Evolutionary conservation across 2,113 vertebrate species (phyloP), one percentile per base, ranked within the genome.

Genomic region (Lepus europaeus): DNA sequence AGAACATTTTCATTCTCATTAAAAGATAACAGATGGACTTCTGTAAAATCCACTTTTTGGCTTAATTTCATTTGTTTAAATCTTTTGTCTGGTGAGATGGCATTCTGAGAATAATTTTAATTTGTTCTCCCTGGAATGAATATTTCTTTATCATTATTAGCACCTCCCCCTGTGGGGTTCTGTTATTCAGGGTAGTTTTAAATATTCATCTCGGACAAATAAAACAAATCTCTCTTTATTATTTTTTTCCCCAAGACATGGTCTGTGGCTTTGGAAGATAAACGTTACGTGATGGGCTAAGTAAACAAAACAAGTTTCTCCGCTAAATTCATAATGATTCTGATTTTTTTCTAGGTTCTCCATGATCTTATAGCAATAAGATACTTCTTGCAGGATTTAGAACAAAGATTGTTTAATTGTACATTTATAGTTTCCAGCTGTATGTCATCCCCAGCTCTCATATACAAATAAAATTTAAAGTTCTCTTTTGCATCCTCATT

Each of bases 11-110:
- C 68, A 63, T 91, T 64, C 91, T 94, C 95, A 96, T 96, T 97
- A 96, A 11, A 0, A 70, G 84, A 80, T 20, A 87, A 89, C 87
- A 93, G 77, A 95, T 49, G 79, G 70, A 89, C 0, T 5, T 90
- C 33, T 59, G 72, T 79, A 83, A 91, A 82, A 84, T 82, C 91
- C 51, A 83, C 80, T 92, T 94, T 90, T 94, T 79, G 83, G 68
- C 77, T 95, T 94, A 91, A 97, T 94, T 96, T 97, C 94, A 92
- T 96, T 93, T 96, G 94, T 87, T 95, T 96, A 92, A 96, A 91
- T 95, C 80, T 95, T 93, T 85, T 91, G 36, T 82, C 66, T 89
- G 79, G 95, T 78, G 53, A 95, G 56, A 94, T 61, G 16, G 70
- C 27, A 83, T 91, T 87, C 79, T 61, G 9, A 95, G 79, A 93